These are phyloP conservation scores for Noctua janthina DNA, from an alignment of 2,888 invertebrate genomes.

Conservation along the genomic window DNA sequence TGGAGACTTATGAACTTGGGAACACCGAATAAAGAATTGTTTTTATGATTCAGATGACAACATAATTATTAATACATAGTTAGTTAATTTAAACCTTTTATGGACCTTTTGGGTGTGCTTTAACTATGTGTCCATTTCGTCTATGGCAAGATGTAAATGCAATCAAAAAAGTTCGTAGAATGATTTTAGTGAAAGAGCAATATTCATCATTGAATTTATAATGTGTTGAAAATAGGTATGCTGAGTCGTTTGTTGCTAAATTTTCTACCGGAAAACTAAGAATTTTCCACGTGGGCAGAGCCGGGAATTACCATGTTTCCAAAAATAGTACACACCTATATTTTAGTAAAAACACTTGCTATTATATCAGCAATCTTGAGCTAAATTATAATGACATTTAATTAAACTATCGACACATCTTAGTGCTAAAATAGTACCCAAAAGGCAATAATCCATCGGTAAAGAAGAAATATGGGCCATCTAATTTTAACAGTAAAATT, in stretches of 20 bases:
- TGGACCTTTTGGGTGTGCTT: no score
- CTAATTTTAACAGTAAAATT: constrained; percentile 33
- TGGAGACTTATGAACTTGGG: no score
- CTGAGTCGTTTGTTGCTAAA: background rate
- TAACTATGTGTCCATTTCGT: no score
- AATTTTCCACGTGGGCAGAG: background rate
- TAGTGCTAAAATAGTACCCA: constrained; percentile 23
- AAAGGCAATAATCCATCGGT: constrained; percentile 19
- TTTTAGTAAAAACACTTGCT: background rate
- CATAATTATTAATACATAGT: no score
- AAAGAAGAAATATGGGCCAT: constrained; percentile 25
- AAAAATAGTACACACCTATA: constrained; percentile 1
- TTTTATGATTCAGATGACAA: no score
- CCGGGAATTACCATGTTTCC: background rate
- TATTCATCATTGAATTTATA: no score
- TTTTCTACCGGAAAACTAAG: background rate
- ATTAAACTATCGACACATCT: constrained; percentile 48
- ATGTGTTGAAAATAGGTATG: background rate
- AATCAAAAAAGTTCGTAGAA: no score
- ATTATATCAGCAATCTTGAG: constrained; percentile 20
- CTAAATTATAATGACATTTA: constrained; percentile 45
- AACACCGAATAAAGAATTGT: no score
- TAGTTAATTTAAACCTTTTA: no score
- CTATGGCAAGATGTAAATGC: no score
- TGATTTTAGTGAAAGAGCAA: background rate